These are phyloP conservation scores for Zalophus californianus DNA, from an alignment of 2,797 vertebrate genomes.

Conservation along the genomic window DNA sequence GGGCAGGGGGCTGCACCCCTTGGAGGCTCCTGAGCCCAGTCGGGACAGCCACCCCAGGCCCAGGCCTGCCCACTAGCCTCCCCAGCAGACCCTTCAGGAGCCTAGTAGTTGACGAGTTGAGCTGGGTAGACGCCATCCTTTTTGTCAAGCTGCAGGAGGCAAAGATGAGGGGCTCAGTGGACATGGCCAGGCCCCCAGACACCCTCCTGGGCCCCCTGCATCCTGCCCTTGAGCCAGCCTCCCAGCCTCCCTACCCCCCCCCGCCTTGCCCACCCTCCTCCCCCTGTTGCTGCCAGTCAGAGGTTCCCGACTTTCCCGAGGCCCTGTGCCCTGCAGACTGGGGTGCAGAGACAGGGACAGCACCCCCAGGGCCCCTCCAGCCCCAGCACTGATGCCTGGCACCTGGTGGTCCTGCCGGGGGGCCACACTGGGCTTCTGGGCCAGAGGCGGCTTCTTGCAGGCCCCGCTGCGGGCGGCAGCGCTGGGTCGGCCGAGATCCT, in stretches of 20 bases:
- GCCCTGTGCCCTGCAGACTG: not conserved
- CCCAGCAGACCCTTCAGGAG: not conserved
- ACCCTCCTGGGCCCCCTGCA: not conserved
- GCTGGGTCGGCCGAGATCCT: constrained; percentile 24
- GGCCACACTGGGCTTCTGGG: constrained; percentile 92
- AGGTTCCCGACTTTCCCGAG: not conserved
- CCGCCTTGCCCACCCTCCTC: no score
- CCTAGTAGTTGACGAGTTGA: constrained; percentile 70
- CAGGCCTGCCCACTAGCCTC: not conserved
- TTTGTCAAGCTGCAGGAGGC: constrained; percentile 75
- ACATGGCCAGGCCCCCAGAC: fast-evolving
- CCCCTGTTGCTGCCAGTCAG: not conserved
- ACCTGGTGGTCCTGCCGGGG: constrained; percentile 86
- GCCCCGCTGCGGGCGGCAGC: constrained; percentile 82
- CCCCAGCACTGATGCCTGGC: fast-evolving
- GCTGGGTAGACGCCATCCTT: constrained; percentile 54
- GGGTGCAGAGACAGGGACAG: not conserved
- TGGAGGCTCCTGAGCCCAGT: not conserved
- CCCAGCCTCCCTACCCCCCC: no score
- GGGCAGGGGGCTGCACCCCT: not conserved
- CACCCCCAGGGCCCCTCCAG: no score
- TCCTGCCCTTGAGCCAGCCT: not conserved
- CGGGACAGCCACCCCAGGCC: not conserved
- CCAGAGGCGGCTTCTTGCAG: constrained; percentile 93
- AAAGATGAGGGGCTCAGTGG: not conserved